Evolutionary conservation across 2,797 vertebrate species (phyloP).

Genomic region (Lagorchestes hirsutus): DNA sequence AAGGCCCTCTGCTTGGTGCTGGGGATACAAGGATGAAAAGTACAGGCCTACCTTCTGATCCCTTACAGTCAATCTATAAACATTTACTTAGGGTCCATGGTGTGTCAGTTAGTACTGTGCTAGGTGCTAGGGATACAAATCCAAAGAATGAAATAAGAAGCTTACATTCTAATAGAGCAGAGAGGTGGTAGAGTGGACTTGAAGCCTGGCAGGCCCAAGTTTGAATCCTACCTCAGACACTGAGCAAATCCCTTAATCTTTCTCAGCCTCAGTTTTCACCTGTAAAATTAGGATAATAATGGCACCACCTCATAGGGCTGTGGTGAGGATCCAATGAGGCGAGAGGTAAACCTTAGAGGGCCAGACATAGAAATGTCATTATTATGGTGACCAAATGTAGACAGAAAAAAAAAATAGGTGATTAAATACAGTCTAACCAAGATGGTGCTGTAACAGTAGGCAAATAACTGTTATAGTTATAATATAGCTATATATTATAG

Average conservation of each 20-base stretch:
- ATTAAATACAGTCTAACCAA: background rate
- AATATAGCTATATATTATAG: background rate
- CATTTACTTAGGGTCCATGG: background rate
- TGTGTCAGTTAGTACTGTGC: background rate
- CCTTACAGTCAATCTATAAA: background rate
- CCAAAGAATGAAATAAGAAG: background rate
- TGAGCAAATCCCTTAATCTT: background rate
- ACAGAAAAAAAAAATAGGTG: background rate
- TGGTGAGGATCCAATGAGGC: background rate
- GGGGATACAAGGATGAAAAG: background rate
- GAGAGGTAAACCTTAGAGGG: background rate
- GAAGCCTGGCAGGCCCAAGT: background rate
- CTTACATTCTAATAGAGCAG: background rate
- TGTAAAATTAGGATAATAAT: background rate
- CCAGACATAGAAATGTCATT: background rate
- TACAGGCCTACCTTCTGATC: background rate
- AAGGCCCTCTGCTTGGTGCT: background rate
- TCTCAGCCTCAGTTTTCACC: background rate
- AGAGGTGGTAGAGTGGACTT: background rate
- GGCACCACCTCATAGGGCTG: no score
- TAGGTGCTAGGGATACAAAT: background rate
- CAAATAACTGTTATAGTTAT: background rate
- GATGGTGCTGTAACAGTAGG: background rate
- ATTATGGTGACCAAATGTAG: background rate
- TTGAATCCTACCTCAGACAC: background rate